Evolutionary conservation across 2,113 vertebrate species (phyloP).

Genomic region (Osmerus mordax): DNA sequence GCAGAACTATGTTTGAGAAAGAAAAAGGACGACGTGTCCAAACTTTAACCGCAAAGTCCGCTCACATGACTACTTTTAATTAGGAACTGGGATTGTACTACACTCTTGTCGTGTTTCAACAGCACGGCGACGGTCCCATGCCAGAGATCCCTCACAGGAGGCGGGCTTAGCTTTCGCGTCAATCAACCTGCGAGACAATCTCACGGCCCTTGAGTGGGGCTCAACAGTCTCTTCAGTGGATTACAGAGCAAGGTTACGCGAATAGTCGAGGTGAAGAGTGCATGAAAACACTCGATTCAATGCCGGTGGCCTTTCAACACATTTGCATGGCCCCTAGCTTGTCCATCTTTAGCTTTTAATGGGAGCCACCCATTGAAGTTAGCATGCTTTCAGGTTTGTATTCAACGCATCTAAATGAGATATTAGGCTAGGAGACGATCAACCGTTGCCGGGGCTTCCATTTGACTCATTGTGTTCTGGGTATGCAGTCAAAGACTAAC

Average conservation of each 20-base stretch:
- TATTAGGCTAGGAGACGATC: constrained; percentile 57
- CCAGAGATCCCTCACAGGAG: no score
- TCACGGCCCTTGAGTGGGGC: not conserved
- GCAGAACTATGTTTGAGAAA: no score
- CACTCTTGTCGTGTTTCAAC: no score
- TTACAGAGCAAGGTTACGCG: not conserved
- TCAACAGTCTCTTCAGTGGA: not conserved
- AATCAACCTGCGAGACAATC: no score
- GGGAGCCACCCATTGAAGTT: constrained; percentile 41
- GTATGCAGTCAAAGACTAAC: constrained; percentile 33
- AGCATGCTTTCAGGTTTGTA: constrained; percentile 45
- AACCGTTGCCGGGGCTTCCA: constrained; percentile 13
- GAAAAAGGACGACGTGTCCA: no score
- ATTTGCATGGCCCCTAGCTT: constrained; percentile 19
- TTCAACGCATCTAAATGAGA: constrained; percentile 54
- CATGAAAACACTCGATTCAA: constrained; percentile 20
- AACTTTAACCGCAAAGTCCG: no score
- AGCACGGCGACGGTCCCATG: no score
- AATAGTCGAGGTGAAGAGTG: not conserved
- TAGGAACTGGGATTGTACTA: no score
- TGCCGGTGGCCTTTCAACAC: constrained; percentile 21
- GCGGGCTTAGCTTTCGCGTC: no score
- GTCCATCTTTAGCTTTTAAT: constrained; percentile 45
- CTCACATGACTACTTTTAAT: no score
- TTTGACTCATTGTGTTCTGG: not conserved